These are phyloP conservation scores for Tachina fera DNA, from an alignment of 2,888 invertebrate genomes.

Conservation along the genomic window DNA sequence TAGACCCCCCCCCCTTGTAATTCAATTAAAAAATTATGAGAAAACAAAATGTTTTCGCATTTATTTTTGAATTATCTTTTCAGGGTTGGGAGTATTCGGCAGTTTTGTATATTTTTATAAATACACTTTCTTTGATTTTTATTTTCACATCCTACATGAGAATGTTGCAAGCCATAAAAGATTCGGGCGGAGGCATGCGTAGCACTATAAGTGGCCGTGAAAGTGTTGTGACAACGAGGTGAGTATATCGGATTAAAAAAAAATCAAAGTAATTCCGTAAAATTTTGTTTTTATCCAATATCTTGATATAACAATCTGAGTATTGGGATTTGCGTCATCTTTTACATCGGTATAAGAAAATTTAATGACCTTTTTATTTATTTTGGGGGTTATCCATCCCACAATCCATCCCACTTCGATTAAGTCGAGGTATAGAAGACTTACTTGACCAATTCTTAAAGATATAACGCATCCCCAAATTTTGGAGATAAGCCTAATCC, in stretches of 20 bases:
- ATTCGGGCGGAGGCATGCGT: constrained; percentile 85
- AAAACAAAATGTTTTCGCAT: background rate
- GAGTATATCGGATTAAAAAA: constrained; percentile 34
- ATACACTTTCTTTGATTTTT: constrained; percentile 84
- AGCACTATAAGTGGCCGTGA: constrained; percentile 85
- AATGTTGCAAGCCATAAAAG: constrained; percentile 85
- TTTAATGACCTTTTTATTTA: too few species aligned
- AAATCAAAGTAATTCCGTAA: too few species aligned
- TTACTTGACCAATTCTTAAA: too few species aligned
- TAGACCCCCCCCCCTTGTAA: too few species aligned
- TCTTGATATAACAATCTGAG: too few species aligned
- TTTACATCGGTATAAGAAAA: too few species aligned
- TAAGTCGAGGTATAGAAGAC: too few species aligned
- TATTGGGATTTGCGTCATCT: too few species aligned
- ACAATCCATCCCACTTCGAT: too few species aligned
- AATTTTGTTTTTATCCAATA: background rate
- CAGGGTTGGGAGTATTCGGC: constrained; percentile 86
- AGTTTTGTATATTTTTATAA: constrained; percentile 84
- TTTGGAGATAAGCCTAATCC: too few species aligned
- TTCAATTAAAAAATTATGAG: background rate
- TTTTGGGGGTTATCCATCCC: too few species aligned
- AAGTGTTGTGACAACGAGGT: constrained; percentile 85
- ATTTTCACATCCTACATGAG: constrained; percentile 85
- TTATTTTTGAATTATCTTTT: constrained; percentile 5
- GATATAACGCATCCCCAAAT: too few species aligned